Evolutionary conservation across 1,140 invertebrate genomes (phyloP).

Genomic region (Acromyrmex echinatior): DNA sequence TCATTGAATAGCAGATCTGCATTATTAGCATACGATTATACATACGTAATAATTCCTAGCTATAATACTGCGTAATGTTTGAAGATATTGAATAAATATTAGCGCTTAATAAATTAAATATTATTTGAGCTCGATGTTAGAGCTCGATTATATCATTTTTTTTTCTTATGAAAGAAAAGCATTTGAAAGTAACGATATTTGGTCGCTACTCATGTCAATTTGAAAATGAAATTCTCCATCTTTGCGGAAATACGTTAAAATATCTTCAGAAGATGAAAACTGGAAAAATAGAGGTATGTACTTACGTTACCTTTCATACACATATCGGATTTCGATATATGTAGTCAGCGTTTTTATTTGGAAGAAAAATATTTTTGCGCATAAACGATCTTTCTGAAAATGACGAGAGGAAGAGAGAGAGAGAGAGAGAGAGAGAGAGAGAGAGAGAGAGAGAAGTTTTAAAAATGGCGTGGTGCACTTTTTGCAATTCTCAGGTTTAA

Average conservation of each 20-base stretch:
- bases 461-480: background rate
- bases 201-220: background rate
- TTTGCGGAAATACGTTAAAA: slow-evolving; percentile 16
- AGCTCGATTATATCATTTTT: background rate
- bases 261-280: slow-evolving; percentile 33
- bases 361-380: slow-evolving; percentile 38
- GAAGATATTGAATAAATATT: slow-evolving; percentile 18
- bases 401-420: background rate
- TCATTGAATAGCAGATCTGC: background rate
- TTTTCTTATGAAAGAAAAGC: background rate
- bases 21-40: slow-evolving; percentile 21
- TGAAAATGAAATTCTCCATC: background rate
- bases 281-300: background rate
- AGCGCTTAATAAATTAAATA: too few relatives aligned
- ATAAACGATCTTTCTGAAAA: slow-evolving; percentile 34
- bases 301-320: slow-evolving; percentile 31
- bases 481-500: slow-evolving; percentile 2
- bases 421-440: background rate
- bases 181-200: background rate
- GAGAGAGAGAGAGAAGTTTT: background rate
- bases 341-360: slow-evolving; percentile 29
- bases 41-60: background rate
- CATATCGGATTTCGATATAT: slow-evolving; percentile 39
- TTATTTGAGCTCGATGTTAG: background rate
- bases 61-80: background rate